Evolutionary conservation across 30 jellyfish, hydroid and myxozoan species (phyloP).

Genomic region (Chrysaora quinquecirrha): DNA sequence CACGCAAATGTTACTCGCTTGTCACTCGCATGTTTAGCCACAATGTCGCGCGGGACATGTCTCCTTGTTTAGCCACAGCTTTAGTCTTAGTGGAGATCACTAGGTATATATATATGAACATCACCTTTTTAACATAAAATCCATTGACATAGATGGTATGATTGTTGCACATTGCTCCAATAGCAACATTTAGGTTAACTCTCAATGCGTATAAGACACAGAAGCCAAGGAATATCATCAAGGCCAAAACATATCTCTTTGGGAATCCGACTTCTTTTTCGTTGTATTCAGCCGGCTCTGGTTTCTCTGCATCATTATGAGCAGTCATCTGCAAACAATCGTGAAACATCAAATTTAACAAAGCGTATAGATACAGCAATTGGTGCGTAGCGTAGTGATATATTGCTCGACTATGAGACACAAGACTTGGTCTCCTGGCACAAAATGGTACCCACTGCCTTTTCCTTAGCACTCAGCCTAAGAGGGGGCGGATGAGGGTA

Average conservation of each 20-base stretch:
- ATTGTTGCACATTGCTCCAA: slow-evolving; percentile 98
- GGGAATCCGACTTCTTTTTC: slow-evolving; percentile 94
- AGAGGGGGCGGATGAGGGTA: too few relatives aligned
- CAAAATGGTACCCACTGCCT: background rate
- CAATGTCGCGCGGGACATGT: too few relatives aligned
- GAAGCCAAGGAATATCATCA: slow-evolving; percentile 94
- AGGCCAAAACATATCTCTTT: slow-evolving; percentile 87
- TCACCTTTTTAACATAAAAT: slow-evolving; percentile 90
- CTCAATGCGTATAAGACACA: slow-evolving; percentile 89
- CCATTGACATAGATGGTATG: slow-evolving; percentile 94
- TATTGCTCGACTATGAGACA: background rate
- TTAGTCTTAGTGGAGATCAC: too few relatives aligned
- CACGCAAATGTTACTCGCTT: too few relatives aligned
- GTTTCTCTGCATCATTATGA: slow-evolving; percentile 47
- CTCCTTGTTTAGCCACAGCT: too few relatives aligned
- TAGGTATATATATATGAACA: too few relatives aligned
- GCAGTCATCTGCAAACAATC: slow-evolving; percentile 50
- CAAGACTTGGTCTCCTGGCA: background rate
- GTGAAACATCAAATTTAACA: background rate
- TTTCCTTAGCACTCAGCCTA: background rate
- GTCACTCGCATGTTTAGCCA: too few relatives aligned
- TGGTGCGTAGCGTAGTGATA: background rate
- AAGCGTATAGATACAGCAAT: background rate
- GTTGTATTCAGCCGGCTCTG: slow-evolving; percentile 32
- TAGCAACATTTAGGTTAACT: slow-evolving; percentile 95